phyloP scores from a whole-genome alignment of 2,797 vertebrate genomes.

The Paramormyrops hopkinsi region DNA sequence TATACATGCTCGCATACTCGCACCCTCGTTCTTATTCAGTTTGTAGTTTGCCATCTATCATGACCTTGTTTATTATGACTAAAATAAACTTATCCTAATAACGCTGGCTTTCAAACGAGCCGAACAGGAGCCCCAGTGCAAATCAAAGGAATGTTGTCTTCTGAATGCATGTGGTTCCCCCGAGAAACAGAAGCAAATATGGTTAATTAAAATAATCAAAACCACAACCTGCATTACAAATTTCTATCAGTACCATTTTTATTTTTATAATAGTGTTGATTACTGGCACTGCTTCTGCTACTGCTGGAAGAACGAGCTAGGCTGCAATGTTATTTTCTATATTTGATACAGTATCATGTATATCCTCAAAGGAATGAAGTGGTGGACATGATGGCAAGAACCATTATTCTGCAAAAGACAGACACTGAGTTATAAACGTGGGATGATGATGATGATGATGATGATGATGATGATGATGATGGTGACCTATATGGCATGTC shows the following conservation, averaged over 20 bases:
- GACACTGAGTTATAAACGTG: neutral
- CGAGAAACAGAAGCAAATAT: neutral
- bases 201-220: conserved; percentile 14
- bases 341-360: neutral
- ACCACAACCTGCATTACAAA: conserved; percentile 1
- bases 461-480: neutral
- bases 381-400: neutral
- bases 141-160: conserved; percentile 8
- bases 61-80: conserved; percentile 26
- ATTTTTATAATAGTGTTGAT: neutral
- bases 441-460: neutral
- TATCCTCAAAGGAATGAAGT: neutral
- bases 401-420: neutral
- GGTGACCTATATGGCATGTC: neutral
- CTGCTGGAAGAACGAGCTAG: neutral
- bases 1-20: neutral
- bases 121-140: neutral
- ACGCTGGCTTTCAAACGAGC: neutral
- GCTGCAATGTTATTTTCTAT: neutral
- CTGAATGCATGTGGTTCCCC: neutral
- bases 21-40: neutral
- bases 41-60: neutral
- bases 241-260: neutral
- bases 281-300: neutral
- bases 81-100: conserved; percentile 16